Base-by-base conservation (phyloP, 1,140 invertebrate genomes). In the Bombus terrestris region DNA sequence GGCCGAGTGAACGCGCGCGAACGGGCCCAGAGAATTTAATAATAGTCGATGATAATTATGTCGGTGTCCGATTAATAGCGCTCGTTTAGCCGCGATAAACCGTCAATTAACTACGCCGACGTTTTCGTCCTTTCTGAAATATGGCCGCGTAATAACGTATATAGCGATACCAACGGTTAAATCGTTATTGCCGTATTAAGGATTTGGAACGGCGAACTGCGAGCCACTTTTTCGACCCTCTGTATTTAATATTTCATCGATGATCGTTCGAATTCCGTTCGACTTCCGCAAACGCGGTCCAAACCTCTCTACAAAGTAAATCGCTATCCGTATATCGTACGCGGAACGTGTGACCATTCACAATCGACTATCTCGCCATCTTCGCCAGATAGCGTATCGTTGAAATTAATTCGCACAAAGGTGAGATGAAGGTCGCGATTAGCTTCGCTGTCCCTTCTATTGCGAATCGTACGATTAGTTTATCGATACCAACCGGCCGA, bases 1-100 rank as follows among this genome's bases (percentile, higher is more conserved):
- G 64, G 64, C 32, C n/a, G 18, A 39, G 37, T 15, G 72, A 47
- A 15, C 41, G n/a, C 41, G n/a, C 72, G 72, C n/a, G 15, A 64
- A n/a, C 72, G 37, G 62, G 41, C 35, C 39, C 69, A 43, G 72
- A 71, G 75, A 62, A 74, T 84, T 82, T 88, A 88, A 88, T 88
- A 85, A 88, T 88, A 85, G 81, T 72, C 81, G 81, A 87, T 83
- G 77, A 88, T 88, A 88, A 88, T 88, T 88, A 88, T 73, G 81
- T 80, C 86, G 86, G 75, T 76, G 85, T 68, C 75, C 86, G 87
- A 88, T 88, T 88, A 88, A 88, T 88, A 83, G 87, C 64, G 69
- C 76, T 78, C 85, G 87, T 87, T 88, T 88, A 88, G 79, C 76
- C 80, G 69, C 68, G 80, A 82, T 88, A 88, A 87, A 87, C 75